Base-by-base conservation (phyloP, 92 coral and sea anemone genomes). In the Palythoa grandis region DNA sequence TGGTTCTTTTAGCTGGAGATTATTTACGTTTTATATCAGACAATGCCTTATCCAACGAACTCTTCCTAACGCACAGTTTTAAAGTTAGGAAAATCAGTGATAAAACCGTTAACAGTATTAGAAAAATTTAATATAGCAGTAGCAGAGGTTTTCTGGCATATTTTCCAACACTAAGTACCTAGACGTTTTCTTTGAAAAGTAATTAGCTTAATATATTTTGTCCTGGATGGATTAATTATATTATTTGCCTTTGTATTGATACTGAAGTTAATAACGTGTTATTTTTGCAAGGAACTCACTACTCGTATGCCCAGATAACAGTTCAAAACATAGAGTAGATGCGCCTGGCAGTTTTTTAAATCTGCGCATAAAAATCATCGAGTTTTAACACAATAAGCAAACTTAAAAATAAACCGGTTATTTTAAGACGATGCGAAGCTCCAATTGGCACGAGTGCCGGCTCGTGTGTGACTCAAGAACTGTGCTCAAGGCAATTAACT, bases 401-500 rank as follows among this genome's bases (percentile, higher is more conserved):
- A 19, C 53, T 17, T 35, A 38, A 78, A 77, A 39, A 54, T 70
- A 48, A 52, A 50, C 85, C 60, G 23, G 85, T 52, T 65, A 80
- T 80, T 80, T 80, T 65, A 1, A 69, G 70, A 78, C 74, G 61
- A 22, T 43, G 73, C 19, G 68, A 19, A 48, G 24, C 50, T 24
- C 63, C 66, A 80, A 43, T 63, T 80, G 85, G 72, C 74, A 47
- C 22, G 38, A n/a, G 20, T 52, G 2, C 1, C 35, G 35, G 35
- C 85, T 67, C 85, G 52, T 37, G 85, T 67, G 74, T 25, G n/a
- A 43, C 29, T 3, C 25, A 3, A 66, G 17, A 67, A 66, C 11
- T n/a, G 2, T 48, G 85, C 58, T 48, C 74, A 47, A 7, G n/a
- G 85, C 58, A 66, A 80, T 80, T 67, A 77, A 35, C 68, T 43